Conservation (phyloP, 2,113 vertebrate genomes). For the Cacatua alba region DNA sequence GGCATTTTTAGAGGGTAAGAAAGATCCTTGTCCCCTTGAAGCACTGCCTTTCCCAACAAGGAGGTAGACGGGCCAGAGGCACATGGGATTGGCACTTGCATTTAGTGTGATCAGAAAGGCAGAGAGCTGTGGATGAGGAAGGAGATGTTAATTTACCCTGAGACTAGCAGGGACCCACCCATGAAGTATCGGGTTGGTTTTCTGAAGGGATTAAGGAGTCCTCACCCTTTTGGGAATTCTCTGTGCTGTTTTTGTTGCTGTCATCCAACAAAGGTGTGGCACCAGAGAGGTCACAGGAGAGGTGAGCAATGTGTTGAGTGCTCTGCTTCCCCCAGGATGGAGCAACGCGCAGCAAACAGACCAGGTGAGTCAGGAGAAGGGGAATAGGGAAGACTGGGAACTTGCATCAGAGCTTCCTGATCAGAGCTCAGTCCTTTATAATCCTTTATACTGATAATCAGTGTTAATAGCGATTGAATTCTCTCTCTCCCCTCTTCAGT, state of each 20-base stretch:
- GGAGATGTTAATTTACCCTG: conserved; percentile 61
- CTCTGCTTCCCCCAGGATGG: conserved; percentile 55
- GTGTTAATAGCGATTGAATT: not conserved
- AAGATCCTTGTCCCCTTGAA: not conserved
- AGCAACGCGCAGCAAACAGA: conserved; percentile 57
- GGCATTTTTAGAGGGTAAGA: not conserved
- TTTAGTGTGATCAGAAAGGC: not conserved
- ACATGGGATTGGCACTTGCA: not conserved
- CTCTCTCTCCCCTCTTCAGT: not conserved
- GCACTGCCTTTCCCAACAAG: not conserved
- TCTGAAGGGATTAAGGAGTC: conserved; percentile 76
- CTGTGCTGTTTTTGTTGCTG: conserved; percentile 73
- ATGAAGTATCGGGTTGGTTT: conserved; percentile 73
- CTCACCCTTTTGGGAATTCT: conserved; percentile 82
- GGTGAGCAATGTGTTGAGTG: conserved; percentile 60
- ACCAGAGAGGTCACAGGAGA: conserved; percentile 69
- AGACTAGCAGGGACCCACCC: conserved; percentile 71
- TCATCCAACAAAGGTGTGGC: conserved; percentile 77
- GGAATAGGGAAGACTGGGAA: conserved; percentile 10
- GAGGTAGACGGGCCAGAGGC: not conserved
- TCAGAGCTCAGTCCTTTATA: not conserved
- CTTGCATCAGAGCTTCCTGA: not conserved
- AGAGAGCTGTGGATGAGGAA: conserved; percentile 62
- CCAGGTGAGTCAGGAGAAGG: conserved; percentile 58
- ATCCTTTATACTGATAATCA: not conserved